A percentile compares a stretch with the other conserved stretches of the same genome.
Evolutionary conservation across 2,888 invertebrate species (phyloP).

Genomic region (Pyralis farinalis): DNA sequence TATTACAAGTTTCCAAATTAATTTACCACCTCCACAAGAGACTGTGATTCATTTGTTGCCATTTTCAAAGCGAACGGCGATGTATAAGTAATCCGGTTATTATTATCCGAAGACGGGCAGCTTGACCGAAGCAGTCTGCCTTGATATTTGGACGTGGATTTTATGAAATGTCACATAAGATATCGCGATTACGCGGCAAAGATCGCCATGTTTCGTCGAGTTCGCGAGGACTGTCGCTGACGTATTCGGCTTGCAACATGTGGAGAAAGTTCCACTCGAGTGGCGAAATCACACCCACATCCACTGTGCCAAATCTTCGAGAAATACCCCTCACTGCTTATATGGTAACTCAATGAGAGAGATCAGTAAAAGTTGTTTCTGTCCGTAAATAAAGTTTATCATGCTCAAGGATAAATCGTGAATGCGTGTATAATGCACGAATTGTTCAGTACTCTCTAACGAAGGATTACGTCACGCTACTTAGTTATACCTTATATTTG

Average conservation of each 20-base stretch:
- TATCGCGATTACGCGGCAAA: constrained; percentile 8
- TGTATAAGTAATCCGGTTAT: constrained; percentile 38
- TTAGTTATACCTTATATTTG: background rate
- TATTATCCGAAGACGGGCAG: constrained; percentile 35
- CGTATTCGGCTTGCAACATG: constrained; percentile 47
- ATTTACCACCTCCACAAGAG: constrained; percentile 49
- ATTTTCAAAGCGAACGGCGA: constrained; percentile 32
- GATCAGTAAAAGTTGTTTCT: constrained; percentile 64
- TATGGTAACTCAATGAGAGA: constrained; percentile 45
- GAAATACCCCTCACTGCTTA: constrained; percentile 49
- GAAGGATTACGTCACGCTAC: background rate
- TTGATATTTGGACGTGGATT: constrained; percentile 65
- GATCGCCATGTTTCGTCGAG: background rate
- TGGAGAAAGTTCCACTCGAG: constrained; percentile 68
- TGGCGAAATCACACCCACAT: constrained; percentile 77
- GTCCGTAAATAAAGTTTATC: constrained; percentile 25
- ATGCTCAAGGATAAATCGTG: no score
- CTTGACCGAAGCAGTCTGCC: constrained; percentile 50
- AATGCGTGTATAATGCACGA: background rate
- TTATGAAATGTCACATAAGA: constrained; percentile 51
- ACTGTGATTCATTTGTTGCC: constrained; percentile 56
- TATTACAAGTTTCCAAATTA: constrained; percentile 68
- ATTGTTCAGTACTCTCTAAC: constrained; percentile 8
- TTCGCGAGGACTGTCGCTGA: constrained; percentile 12
- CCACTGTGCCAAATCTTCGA: constrained; percentile 67